Base-by-base conservation (phyloP, 2,888 invertebrate species). In the Apotomis betuletana region DNA sequence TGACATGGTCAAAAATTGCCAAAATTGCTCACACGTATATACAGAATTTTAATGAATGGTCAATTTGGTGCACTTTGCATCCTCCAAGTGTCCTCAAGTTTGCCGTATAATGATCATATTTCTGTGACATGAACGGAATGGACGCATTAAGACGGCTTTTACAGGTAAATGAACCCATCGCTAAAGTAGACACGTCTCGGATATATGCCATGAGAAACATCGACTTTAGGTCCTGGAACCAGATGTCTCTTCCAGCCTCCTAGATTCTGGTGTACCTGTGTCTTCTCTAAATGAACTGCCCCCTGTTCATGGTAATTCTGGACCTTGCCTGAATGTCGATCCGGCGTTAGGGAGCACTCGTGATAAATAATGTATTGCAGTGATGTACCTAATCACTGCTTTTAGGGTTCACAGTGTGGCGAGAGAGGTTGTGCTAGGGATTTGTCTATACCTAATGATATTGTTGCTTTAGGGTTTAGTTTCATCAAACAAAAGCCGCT, bases 251-350 rank as follows among this genome's bases (percentile, higher is more conserved):
- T 86, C 83, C 69, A 83, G 84, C 70, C 10, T 13, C 67, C 10
- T 77, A 79, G 60, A 69, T 75, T 80, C 6, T 59, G 74, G 81
- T 73, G 73, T 72, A 80, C 79, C 80, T 78, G 77, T 79, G 83
- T 82, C 82, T 86, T 81, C 78, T 84, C 83, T 82, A 87, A 89
- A 89, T 86, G 87, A 90, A 88, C 86, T 85, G 81, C 83, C 79
- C 84, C 84, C 76, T 89, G 88, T 89, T 88, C 89, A 90, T 90
- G 90, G 87, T 90, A 91, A 90, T 91, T 87, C 86, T 81, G 83
- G 82, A 82, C 80, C 86, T 85, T 84, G 87, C 89, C 87, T 88
- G 87, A 87, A 87, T 88, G 85, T 83, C 83, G 85, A 87, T 86
- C 85, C 80, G 83, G 81, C 80, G 77, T 86, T 81, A 81, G 85